Base-by-base conservation (phyloP, 1,140 invertebrate genomes). In the Penaeus vannamei region DNA sequence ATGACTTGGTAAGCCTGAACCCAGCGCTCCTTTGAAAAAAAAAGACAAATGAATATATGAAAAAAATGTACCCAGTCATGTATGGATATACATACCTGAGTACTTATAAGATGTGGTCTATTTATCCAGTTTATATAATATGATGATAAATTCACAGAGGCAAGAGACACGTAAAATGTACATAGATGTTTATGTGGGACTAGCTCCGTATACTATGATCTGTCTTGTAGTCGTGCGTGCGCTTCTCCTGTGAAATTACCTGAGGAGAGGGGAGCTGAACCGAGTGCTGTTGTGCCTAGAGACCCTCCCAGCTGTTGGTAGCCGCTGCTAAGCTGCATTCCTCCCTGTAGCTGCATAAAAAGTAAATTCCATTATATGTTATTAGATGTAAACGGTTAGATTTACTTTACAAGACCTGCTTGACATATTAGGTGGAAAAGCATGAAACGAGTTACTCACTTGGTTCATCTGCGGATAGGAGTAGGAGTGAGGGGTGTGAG, bases 401-500 rank as follows among this genome's bases (percentile, higher is more conserved):
- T 53, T 2, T 14, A 2, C 53, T 53, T 53, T 53, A 53, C 10
- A 17, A 53, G 0, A 53, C 53, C 53, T 53, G 12, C 53, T 17
- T 53, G 53, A 53, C 53, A 53, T 53, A 53, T 53, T 53, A 53
- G 53, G 17, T 17, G 66, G 32, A 20, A 72, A 32, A 72, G 19
- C 22, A 72, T 22, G 32, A 72, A 72, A 72, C 22, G 32, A 32
- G 46, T 29, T 17, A 17, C 72, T 81, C 60, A 90, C 88, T 69
- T 90, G 83, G 77, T 85, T 86, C 84, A 90, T 90, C 64, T 90
- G 88, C 7, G 88, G 77, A 64, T 90, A 86, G 22, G 76, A 53
- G 36, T 90, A 90, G 72, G 88, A 90, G 79, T 90, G 88, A 14
- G 88, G 88, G 29, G 88, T 90, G 77, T 90, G 88, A 62, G 76